Evolutionary conservation across 1,140 invertebrate genomes (phyloP), one percentile per base, ranked within the genome.

Genomic region (Drosophila saltans): DNA sequence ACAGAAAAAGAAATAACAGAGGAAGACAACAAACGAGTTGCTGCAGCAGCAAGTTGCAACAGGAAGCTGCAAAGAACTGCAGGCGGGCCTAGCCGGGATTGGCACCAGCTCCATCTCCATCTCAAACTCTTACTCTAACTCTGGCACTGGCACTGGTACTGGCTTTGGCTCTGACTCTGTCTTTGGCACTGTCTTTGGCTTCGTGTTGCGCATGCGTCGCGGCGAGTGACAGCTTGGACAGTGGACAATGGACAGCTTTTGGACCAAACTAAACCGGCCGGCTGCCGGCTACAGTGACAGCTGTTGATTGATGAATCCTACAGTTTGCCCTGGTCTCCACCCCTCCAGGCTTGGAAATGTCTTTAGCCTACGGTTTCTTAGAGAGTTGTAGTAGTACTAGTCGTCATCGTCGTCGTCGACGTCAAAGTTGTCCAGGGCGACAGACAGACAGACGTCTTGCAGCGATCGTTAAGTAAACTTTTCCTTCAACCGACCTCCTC

Each of bases 261-360:
- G 48, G 59, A 26, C 33, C 64, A 65, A 7, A 67, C 75, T 45
- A 62, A 89, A 89, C 80, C 73, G 71, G 77, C 66, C 60, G 80
- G 74, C 83, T 88, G 80, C 70, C 62, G 78, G 56, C 84, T 72
- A 69, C 85, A 75, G 58, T 89, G 84, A 89, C 84, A 89, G 84
- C 85, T 81, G 84, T 81, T 89, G 84, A 89, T 89, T 89, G 84
- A 89, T 89, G 84, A 89, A 89, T 89, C 80, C 84, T 83, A 89
- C 84, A 88, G 80, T 75, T 69, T 66, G 74, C 77, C 45, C 24
- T 24, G 24, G 45, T 48, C 45, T 83, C 72, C 75, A 71, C 77
- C 72, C 69, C 66, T 43, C 24, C 24, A 58, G 33, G 30, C 40
- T 21, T 58, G 36, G 59, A 16, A 41, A 36, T 36, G 24, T 52